phyloP scores from a whole-genome alignment of 2,113 vertebrate species.

The Pseudorhombus dupliciocellatus region DNA sequence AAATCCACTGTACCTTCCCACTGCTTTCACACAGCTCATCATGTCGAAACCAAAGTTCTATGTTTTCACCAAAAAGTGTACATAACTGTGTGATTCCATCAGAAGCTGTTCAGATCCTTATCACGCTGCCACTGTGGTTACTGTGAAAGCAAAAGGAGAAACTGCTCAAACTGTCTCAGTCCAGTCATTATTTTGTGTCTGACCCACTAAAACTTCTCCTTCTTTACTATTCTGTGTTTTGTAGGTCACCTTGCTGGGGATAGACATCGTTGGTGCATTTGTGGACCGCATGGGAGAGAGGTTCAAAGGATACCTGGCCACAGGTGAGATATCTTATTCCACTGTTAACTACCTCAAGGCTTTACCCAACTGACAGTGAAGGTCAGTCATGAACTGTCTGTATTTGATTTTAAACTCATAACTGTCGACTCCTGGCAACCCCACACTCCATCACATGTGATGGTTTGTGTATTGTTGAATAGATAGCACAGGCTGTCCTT shows the following conservation, averaged over 20 bases:
- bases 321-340: conserved; percentile 82
- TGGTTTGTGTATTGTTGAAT: not conserved
- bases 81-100: too few relatives aligned
- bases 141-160: not conserved
- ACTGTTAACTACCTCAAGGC: not conserved
- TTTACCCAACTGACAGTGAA: not conserved
- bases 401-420: not conserved
- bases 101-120: too few relatives aligned
- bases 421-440: not conserved
- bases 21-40: conserved; percentile 1
- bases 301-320: conserved; percentile 89
- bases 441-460: too few relatives aligned
- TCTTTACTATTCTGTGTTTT: conserved; percentile 49
- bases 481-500: not conserved
- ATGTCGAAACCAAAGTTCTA: too few relatives aligned
- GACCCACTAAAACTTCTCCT: not conserved
- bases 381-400: not conserved
- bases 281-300: conserved; percentile 87
- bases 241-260: conserved; percentile 92
- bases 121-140: too few relatives aligned
- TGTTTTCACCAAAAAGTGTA: too few relatives aligned
- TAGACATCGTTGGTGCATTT: conserved; percentile 91
- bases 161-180: not conserved
- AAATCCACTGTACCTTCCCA: conserved; percentile 33
- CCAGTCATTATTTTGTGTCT: not conserved